Evolutionary conservation across 92 coral and sea anemone genomes (phyloP), one percentile per base, ranked within the genome.

Genomic region (Porites rus): DNA sequence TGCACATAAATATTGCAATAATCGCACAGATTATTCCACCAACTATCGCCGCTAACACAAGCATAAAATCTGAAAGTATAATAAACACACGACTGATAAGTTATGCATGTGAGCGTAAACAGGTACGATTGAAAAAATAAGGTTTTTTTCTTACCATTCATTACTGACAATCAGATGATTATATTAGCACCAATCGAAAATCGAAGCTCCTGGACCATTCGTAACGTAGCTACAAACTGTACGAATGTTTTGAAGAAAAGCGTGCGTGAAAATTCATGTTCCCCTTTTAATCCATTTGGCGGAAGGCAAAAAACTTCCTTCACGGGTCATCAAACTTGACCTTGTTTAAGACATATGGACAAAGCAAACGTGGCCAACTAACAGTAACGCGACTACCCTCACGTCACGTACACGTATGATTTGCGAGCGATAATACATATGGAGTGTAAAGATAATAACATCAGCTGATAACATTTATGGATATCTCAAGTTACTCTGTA

Each of bases 231-330:
- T 51, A 10, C 12, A 52, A 24, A 54, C 53, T 12, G 60, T 38
- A n/a, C 46, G 12, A 31, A 81, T 59, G 59, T 80, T 81, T 81
- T 43, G 60, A 70, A 70, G 78, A 16, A 18, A 4, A n/a, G 69
- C n/a, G 69, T 31, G 64, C 86, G 77, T 70, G 86, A 19, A 81
- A 81, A 81, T 70, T 81, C 86, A 54, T 56, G 86, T 81, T 81
- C 52, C 65, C 43, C 43, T 4, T 22, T n/a, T 68, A 28, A 68
- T 11, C 31, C 69, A 5, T 10, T 21, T 63, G 54, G 43, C 28
- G 38, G 86, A 81, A 81, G 59, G 56, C 56, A 70, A 69, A 70
- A 53, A 72, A 80, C 59, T 69, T 70, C 51, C 77, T 81, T 58
- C 85, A 81, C 61, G 70, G 86, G 78, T 81, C 86, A 81, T 9